phyloP scores from a whole-genome alignment of 2,797 vertebrate genomes.

The Orientallactaga sibirica region DNA sequence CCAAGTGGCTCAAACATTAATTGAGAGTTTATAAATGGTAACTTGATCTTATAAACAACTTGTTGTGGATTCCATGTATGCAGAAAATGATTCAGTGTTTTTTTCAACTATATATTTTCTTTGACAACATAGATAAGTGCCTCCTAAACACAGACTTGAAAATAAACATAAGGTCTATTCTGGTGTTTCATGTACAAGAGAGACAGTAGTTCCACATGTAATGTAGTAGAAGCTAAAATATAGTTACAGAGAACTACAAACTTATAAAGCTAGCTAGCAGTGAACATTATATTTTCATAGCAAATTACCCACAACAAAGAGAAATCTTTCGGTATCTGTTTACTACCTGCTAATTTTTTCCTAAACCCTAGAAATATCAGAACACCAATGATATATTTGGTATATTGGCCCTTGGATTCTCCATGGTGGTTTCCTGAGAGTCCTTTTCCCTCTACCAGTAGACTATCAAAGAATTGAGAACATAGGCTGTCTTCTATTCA shows the following conservation, averaged over 20 bases:
- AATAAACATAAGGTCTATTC: slow-evolving; percentile 2
- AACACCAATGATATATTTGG: background rate
- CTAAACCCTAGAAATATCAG: accelerated
- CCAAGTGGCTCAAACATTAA: slow-evolving; percentile 54
- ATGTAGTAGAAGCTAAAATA: background rate
- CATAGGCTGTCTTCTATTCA: background rate
- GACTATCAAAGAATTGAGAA: background rate
- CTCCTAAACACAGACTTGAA: slow-evolving; percentile 51
- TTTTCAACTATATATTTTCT: slow-evolving; percentile 61
- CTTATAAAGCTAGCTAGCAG: background rate
- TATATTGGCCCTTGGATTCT: background rate
- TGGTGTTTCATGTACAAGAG: background rate
- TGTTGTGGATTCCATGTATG: background rate
- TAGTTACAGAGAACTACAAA: no score
- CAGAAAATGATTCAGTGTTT: slow-evolving; percentile 53
- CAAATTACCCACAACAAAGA: background rate
- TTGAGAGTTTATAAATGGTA: slow-evolving; percentile 63
- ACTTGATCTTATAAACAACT: slow-evolving; percentile 64
- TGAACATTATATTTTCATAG: background rate
- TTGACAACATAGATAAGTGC: slow-evolving; percentile 42
- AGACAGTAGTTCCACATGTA: background rate
- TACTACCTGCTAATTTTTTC: background rate
- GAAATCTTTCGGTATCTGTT: background rate
- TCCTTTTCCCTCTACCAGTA: background rate
- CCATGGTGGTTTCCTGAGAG: background rate